Conservation (phyloP, 2,797 vertebrate genomes). For the Oceanodroma leucorhoa region DNA sequence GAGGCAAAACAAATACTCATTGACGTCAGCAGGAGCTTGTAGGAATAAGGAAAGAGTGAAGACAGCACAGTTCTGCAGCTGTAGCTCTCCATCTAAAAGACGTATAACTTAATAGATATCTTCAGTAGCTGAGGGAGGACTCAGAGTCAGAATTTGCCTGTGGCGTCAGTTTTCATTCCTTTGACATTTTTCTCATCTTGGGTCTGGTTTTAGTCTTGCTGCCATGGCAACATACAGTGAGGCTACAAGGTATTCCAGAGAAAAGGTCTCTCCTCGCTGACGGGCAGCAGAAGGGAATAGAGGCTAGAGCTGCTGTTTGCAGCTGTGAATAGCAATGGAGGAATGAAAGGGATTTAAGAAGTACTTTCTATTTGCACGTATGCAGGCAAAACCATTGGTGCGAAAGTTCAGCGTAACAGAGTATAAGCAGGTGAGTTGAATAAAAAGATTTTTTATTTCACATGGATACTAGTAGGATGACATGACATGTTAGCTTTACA, state of each 20-base stretch:
- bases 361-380: not conserved
- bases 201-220: slow-evolving; percentile 59
- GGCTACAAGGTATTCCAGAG: slow-evolving; percentile 52
- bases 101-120: slow-evolving; percentile 22
- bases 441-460: not conserved
- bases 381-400: not conserved
- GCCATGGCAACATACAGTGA: slow-evolving; percentile 57
- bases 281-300: slow-evolving; percentile 1
- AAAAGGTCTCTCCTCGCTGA: slow-evolving; percentile 4
- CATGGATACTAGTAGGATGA: not conserved
- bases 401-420: not conserved
- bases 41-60: not conserved
- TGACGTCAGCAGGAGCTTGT: slow-evolving; percentile 40
- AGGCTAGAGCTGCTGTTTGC: not conserved
- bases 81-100: slow-evolving; percentile 3
- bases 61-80: not conserved
- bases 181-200: slow-evolving; percentile 33
- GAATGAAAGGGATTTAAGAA: not conserved
- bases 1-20: slow-evolving; percentile 29
- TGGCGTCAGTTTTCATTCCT: not conserved
- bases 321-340: not conserved
- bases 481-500: not conserved
- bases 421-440: not conserved
- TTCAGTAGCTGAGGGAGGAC: not conserved
- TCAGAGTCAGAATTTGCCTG: not conserved